Base-by-base conservation (phyloP, 2,888 invertebrate species). In the Drosophila sordidula region DNA sequence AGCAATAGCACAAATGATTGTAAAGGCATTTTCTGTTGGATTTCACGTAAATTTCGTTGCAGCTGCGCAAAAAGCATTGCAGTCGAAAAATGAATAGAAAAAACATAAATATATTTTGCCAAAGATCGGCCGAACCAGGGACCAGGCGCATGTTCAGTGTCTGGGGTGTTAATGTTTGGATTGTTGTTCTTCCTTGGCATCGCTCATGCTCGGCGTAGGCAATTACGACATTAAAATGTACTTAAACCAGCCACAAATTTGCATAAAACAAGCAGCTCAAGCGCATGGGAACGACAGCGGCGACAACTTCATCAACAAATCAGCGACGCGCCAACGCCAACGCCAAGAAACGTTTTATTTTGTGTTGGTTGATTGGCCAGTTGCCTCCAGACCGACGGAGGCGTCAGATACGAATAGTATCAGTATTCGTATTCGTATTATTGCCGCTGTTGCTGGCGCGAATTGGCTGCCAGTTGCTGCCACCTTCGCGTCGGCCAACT, bases 271-370 rank as follows among this genome's bases (percentile, higher is more conserved):
- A 72, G 82, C 75, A 36, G 57, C 42, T 45, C 14, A 16, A 42
- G 41, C 29, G 18, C 4, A 12, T 25, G 11, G 32, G 18, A 39
- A 18, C 9, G 11, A 25, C 61, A 38, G 18, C 56, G n/a, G 29
- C 39, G 63, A 80, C 84, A 84, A 79, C 84, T 89, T 86, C 82
- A 88, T 88, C 89, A 79, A 71, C 75, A 85, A 89, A 89, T 84
- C 89, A 87, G 76, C 68, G 80, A 65, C 75, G 63, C 75, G 77
- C 18, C 72, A 80, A 71, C 67, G 73, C 80, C 80, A 77, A 77
- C 81, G 58, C 58, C 38, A 58, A 46, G 52, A 72, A 65, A 51
- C 57, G 57, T 44, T 49, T 59, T 41, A 38, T 51, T 51, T n/a
- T 76, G 70, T 79, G 80, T 75, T 75, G 75, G 63, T 63, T 75